Evolutionary conservation across 1,140 invertebrate genomes (phyloP).

Genomic region (Branchinecta lynchi): DNA sequence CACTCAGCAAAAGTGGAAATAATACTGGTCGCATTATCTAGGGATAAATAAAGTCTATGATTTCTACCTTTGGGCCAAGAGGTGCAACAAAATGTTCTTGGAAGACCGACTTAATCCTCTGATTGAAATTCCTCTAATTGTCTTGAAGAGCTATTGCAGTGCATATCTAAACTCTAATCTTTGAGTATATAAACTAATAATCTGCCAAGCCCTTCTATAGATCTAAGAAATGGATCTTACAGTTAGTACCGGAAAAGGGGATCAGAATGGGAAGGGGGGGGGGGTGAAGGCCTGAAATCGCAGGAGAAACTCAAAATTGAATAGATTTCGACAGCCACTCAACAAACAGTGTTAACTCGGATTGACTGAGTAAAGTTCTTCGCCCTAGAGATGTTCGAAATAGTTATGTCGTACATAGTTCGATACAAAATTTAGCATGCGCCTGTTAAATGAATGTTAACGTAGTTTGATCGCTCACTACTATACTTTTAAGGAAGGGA

Average conservation of each 20-base stretch:
- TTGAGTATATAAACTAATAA: slow-evolving; percentile 5
- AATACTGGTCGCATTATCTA: neutral
- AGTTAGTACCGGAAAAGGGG: neutral
- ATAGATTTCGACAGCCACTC: too few species aligned
- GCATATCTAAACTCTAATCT: slow-evolving; percentile 10
- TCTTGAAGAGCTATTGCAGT: neutral
- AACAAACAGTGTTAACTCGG: too few species aligned
- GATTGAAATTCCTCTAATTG: neutral
- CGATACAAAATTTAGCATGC: too few species aligned
- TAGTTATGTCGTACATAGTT: too few species aligned
- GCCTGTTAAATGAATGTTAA: too few species aligned
- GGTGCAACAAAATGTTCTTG: neutral
- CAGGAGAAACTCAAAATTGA: neutral
- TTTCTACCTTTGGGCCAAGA: slow-evolving; percentile 1
- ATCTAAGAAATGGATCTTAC: neutral
- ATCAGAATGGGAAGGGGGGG: neutral
- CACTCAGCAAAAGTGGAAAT: neutral
- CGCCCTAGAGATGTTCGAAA: too few species aligned
- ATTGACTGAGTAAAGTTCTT: too few species aligned
- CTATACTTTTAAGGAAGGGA: too few species aligned
- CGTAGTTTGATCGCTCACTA: too few species aligned
- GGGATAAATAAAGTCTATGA: too few species aligned
- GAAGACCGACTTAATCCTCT: neutral
- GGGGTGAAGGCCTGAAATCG: neutral
- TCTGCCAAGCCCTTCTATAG: neutral